Evolutionary conservation across 1,140 invertebrate species (phyloP).

Genomic region (Anastrepha ludens): DNA sequence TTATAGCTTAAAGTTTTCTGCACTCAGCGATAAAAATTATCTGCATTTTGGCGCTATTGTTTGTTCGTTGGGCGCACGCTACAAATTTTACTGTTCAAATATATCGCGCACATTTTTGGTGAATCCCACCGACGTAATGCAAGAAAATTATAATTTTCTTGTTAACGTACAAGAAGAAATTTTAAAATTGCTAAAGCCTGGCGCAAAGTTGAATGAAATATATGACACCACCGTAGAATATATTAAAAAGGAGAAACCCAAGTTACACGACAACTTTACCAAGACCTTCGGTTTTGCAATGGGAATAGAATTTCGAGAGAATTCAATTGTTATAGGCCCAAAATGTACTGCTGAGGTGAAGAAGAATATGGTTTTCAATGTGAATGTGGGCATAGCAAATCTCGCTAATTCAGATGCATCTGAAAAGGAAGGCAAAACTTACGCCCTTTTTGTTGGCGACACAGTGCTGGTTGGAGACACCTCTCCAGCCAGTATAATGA

Average conservation of each 20-base stretch:
- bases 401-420: conserved; percentile 88
- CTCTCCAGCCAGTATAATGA: conserved; percentile 89
- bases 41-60: conserved; percentile 98
- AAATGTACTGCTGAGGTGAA: conserved; percentile 89
- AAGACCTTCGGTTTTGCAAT: conserved; percentile 97
- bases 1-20: conserved; percentile 98
- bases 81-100: conserved; percentile 99
- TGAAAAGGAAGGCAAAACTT: conserved; percentile 91
- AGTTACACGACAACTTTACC: conserved; percentile 92
- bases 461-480: conserved; percentile 95
- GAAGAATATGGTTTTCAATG: conserved; percentile 98
- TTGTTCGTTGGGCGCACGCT: conserved; percentile 94
- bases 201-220: conserved; percentile 89
- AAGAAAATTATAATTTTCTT: conserved; percentile 96
- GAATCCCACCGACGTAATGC: conserved; percentile 88
- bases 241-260: conserved; percentile 91
- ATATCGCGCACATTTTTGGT: conserved; percentile 98
- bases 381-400: conserved; percentile 95
- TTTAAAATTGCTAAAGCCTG: conserved; percentile 88
- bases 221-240: conserved; percentile 89
- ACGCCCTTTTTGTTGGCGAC: conserved; percentile 97
- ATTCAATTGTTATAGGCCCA: conserved; percentile 91
- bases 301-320: conserved; percentile 98
- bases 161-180: conserved; percentile 94
- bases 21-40: conserved; percentile 93